Conservation (phyloP, 2,797 vertebrate genomes). For the Rhinophrynus dorsalis region DNA sequence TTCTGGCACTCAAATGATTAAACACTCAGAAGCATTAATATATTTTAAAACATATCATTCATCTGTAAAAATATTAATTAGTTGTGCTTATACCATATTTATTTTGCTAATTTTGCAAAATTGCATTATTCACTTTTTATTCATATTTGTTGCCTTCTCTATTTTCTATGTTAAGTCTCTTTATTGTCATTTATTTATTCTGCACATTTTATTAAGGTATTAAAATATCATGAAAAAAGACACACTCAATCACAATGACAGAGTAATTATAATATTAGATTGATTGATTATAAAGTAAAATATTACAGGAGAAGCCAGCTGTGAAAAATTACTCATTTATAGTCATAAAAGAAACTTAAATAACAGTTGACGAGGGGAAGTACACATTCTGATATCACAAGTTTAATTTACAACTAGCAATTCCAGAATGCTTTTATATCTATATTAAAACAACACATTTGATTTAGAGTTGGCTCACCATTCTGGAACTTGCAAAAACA, state of each 20-base stretch:
- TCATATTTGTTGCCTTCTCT: neutral
- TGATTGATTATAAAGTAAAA: constrained; percentile 45
- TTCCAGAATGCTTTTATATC: no score
- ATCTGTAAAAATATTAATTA: no score
- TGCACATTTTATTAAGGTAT: constrained; percentile 8
- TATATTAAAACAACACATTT: no score
- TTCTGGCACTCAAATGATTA: no score
- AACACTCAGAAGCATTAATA: no score
- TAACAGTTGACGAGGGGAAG: constrained; percentile 7
- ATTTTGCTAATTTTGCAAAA: neutral
- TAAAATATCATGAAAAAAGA: constrained; percentile 21
- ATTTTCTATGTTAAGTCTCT: neutral
- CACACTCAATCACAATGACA: constrained; percentile 16
- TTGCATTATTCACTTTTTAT: neutral
- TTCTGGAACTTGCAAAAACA: no score
- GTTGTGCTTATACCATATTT: no score
- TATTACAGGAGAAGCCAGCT: constrained; percentile 15
- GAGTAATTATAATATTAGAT: constrained; percentile 43
- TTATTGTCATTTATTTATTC: constrained; percentile 14
- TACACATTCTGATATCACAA: neutral
- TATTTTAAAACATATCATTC: no score
- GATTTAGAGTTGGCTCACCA: no score
- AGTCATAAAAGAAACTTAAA: constrained; percentile 13
- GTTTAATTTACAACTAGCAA: neutral
- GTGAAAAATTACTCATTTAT: constrained; percentile 22